Evolutionary conservation across 1,140 invertebrate species (phyloP).

Genomic region (Chelonus insularis): DNA sequence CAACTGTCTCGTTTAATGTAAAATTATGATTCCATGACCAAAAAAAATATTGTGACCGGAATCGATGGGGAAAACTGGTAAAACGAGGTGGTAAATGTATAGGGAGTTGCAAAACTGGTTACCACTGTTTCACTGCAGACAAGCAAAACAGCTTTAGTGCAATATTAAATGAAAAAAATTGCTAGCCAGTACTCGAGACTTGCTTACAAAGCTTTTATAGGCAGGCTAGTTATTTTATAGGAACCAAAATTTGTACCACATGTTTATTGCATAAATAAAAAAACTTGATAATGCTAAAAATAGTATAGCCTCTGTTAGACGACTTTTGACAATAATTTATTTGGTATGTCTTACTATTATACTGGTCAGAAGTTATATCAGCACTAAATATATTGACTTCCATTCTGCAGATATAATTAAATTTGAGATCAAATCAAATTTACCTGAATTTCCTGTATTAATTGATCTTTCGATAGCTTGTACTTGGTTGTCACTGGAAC

Average conservation of each 20-base stretch:
- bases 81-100: slow-evolving; percentile 36
- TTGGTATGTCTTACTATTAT: no score
- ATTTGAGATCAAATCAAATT: slow-evolving; percentile 9
- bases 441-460: slow-evolving; percentile 85
- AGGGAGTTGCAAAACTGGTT: slow-evolving; percentile 35
- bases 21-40: no score
- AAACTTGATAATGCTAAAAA: neutral
- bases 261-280: no score
- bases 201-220: neutral
- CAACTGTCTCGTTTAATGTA: no score
- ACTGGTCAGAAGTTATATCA: no score
- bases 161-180: slow-evolving; percentile 13
- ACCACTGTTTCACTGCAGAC: slow-evolving; percentile 31
- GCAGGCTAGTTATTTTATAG: no score
- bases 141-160: neutral
- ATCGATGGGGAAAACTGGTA: slow-evolving; percentile 30
- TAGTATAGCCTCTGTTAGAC: no score
- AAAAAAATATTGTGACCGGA: slow-evolving; percentile 1
- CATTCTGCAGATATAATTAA: no score
- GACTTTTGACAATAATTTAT: no score
- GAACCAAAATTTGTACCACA: no score
- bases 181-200: neutral
- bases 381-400: neutral
- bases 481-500: slow-evolving; percentile 81
- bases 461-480: slow-evolving; percentile 80